Evolutionary conservation across 2,113 vertebrate species (phyloP).

Genomic region (Vimba vimba): DNA sequence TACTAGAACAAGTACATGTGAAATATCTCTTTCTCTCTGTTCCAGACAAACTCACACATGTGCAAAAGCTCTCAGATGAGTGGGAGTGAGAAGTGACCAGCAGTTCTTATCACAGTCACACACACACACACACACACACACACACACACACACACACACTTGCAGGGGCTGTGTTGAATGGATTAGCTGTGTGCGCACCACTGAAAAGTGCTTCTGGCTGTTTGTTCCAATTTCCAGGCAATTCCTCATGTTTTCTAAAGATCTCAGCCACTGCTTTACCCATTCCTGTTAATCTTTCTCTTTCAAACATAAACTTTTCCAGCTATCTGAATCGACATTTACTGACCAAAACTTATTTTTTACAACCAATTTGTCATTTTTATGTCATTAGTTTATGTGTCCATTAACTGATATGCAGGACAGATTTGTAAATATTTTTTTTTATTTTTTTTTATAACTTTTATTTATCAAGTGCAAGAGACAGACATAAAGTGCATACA

Average conservation of each 20-base stretch:
- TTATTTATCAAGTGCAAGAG: too few species aligned
- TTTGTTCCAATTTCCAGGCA: conserved; percentile 55
- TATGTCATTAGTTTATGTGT: not conserved
- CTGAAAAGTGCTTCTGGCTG: conserved; percentile 41
- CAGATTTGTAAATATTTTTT: not conserved
- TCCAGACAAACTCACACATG: conserved; percentile 1
- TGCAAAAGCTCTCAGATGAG: conserved; percentile 18
- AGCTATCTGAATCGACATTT: not conserved
- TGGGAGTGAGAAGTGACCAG: conserved; percentile 35
- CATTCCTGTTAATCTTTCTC: conserved; percentile 43
- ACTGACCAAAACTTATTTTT: not conserved
- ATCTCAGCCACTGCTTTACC: conserved; percentile 55
- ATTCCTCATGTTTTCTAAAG: conserved; percentile 62
- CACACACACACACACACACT: conserved; percentile 4
- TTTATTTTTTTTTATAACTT: too few species aligned
- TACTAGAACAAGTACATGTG: conserved; percentile 3
- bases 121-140: conserved; percentile 2
- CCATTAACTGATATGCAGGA: not conserved
- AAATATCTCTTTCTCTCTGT: not conserved
- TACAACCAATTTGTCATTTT: not conserved
- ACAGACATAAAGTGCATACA: too few species aligned
- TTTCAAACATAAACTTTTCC: not conserved
- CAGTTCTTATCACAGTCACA: conserved; percentile 32
- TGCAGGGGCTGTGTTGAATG: conserved; percentile 26
- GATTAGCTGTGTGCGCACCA: conserved; percentile 39